These are phyloP conservation scores for Varanus salvator DNA, from an alignment of 2,113 vertebrate genomes.

Conservation along the genomic window DNA sequence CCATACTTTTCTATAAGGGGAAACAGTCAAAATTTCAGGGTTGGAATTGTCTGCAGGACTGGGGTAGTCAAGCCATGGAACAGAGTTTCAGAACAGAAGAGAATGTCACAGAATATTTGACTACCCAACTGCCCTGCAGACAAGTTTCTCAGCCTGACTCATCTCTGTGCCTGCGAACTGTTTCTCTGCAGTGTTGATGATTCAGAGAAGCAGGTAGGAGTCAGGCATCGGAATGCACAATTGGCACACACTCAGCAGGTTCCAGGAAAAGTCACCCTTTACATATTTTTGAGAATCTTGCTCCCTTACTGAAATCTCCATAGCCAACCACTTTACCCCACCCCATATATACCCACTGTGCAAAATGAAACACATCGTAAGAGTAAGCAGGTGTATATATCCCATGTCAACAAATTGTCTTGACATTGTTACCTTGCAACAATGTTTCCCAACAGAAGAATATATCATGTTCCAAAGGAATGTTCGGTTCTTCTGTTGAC, in stretches of 20 bases:
- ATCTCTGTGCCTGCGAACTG: no score
- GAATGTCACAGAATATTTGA: no score
- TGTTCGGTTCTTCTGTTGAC: constrained; percentile 11
- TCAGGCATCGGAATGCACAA: no score
- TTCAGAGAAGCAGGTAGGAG: no score
- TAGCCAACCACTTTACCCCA: not conserved
- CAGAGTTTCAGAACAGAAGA: no score
- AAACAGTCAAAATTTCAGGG: not conserved
- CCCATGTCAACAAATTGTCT: not conserved
- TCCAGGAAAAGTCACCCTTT: not conserved
- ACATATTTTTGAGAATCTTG: not conserved
- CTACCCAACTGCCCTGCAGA: no score
- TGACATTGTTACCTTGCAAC: not conserved
- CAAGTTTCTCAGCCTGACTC: no score
- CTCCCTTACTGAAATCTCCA: not conserved
- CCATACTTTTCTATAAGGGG: not conserved
- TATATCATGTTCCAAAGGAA: not conserved
- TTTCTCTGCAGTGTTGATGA: no score
- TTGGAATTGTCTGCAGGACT: not conserved
- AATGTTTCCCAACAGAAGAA: not conserved
- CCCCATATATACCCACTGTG: not conserved
- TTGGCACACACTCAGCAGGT: no score
- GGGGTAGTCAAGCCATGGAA: no score
- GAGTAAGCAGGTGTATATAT: not conserved
- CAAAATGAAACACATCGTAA: not conserved